Percentiles rank a stretch among this genome's conserved stretches.
Conservation (phyloP, 2,888 invertebrate genomes). For the Deilephila elpenor region DNA sequence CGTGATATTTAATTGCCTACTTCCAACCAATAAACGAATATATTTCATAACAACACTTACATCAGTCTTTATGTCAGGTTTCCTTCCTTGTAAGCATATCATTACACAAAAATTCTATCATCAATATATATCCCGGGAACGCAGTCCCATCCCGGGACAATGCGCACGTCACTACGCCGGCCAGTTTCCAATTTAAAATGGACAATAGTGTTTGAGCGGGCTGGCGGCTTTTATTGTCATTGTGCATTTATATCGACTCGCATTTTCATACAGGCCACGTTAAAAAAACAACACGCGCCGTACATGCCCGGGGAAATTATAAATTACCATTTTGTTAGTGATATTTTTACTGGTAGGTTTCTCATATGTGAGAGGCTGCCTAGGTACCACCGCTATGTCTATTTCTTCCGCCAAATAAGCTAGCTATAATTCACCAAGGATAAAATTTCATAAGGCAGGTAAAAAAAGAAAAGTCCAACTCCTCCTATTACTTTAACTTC, state of each 20-base stretch:
- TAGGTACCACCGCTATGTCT: too few species aligned
- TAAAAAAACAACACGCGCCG: neutral
- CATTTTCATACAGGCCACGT: constrained; percentile 5
- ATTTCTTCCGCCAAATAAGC: too few species aligned
- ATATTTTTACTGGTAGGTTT: neutral
- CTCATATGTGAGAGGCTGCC: too few species aligned
- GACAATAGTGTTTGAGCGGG: constrained; percentile 65
- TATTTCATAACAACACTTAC: too few species aligned
- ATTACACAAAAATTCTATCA: neutral
- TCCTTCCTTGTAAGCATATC: neutral
- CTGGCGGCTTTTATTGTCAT: constrained; percentile 57
- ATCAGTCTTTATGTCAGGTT: too few species aligned
- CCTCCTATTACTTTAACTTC: too few species aligned
- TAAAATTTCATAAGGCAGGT: too few species aligned
- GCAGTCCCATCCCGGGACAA: neutral
- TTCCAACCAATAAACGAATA: too few species aligned
- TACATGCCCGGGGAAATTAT: neutral
- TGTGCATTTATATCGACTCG: constrained; percentile 50
- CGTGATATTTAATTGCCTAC: too few species aligned
- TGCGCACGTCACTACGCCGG: constrained; percentile 64
- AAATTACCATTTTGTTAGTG: neutral
- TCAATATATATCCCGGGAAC: neutral
- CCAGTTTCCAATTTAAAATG: constrained; percentile 81
- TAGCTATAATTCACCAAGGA: too few species aligned
- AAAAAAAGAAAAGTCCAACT: too few species aligned